Evolutionary conservation across 2,113 vertebrate genomes (phyloP).

Genomic region (Cochlearius cochlearius): DNA sequence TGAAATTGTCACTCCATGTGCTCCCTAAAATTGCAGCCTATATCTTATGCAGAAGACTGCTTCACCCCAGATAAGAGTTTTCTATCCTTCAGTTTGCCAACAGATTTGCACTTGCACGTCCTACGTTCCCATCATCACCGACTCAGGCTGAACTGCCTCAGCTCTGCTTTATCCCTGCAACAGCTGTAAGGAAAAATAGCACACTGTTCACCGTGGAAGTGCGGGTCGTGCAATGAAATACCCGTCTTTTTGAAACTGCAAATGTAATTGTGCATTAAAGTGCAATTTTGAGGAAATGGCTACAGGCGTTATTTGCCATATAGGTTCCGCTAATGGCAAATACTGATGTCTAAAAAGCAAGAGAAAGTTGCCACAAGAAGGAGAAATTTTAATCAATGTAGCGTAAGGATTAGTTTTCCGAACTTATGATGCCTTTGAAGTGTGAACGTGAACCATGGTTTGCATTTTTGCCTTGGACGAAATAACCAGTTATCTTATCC

Average conservation of each 20-base stretch:
- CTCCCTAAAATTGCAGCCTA: not conserved
- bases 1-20: not conserved
- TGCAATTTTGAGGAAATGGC: conserved; percentile 8
- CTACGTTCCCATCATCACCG: not conserved
- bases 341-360: not conserved
- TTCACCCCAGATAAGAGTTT: not conserved
- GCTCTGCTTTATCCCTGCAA: not conserved
- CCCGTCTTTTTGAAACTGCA: not conserved
- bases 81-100: not conserved
- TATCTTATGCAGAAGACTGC: not conserved
- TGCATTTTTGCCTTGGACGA: not conserved
- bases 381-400: not conserved
- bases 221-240: not conserved
- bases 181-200: not conserved
- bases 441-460: not conserved
- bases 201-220: not conserved
- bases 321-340: not conserved
- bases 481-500: not conserved
- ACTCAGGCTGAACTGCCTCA: not conserved
- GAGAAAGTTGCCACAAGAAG: not conserved
- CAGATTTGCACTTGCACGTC: not conserved
- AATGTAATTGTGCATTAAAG: not conserved
- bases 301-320: not conserved
- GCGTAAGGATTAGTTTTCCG: not conserved
- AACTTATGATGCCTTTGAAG: not conserved